These are phyloP conservation scores for Bagarius yarrelli DNA, from an alignment of 2,113 vertebrate genomes.

Conservation along the genomic window DNA sequence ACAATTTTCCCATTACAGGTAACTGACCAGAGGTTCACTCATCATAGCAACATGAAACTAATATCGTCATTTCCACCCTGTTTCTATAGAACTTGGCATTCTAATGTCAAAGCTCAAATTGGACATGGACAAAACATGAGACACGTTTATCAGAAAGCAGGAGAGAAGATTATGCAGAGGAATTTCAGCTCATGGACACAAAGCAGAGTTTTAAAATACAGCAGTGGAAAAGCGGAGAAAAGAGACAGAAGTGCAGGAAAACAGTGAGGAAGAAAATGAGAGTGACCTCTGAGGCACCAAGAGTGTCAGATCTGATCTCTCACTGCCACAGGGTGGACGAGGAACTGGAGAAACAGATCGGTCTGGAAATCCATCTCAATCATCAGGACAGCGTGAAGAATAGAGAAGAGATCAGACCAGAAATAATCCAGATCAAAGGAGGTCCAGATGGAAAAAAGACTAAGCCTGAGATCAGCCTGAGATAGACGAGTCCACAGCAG, in stretches of 20 bases:
- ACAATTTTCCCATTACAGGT: background rate
- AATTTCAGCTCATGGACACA: background rate
- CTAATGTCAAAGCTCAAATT: slow-evolving; percentile 2
- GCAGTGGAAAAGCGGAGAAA: background rate
- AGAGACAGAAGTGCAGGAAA: background rate
- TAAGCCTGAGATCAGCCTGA: background rate
- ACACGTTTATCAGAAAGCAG: background rate
- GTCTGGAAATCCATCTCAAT: background rate
- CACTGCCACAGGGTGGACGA: background rate
- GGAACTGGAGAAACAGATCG: background rate
- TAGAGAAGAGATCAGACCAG: background rate
- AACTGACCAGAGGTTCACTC: background rate
- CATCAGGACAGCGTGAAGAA: background rate
- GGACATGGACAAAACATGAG: background rate
- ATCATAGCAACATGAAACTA: background rate
- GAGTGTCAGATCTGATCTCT: slow-evolving; percentile 15
- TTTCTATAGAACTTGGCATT: slow-evolving; percentile 5
- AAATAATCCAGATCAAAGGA: background rate
- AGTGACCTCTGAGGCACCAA: background rate
- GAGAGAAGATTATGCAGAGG: background rate
- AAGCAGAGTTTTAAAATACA: too few species aligned
- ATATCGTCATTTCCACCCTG: background rate
- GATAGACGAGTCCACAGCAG: background rate
- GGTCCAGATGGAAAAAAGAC: background rate
- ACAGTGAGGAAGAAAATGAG: slow-evolving; percentile 2